phyloP scores from a whole-genome alignment of 1,140 invertebrate species.

The Conus betulinus region DNA sequence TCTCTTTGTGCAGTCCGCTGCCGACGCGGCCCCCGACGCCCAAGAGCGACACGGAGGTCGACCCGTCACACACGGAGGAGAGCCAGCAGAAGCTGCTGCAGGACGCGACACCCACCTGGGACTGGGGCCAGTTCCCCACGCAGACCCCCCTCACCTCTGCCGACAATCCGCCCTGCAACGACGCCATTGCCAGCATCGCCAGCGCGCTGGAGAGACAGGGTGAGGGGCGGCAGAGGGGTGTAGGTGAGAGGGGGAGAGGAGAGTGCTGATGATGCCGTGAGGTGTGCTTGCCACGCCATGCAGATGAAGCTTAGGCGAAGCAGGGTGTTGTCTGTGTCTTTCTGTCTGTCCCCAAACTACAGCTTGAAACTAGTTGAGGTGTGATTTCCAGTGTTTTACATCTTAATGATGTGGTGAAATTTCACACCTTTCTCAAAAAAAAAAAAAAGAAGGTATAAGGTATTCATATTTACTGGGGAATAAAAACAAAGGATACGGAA shows the following conservation, averaged over 20 bases:
- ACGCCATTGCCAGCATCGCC: not conserved
- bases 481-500: too few species aligned
- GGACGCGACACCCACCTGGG: conserved; percentile 84
- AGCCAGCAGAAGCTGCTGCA: conserved; percentile 77
- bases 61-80: conserved; percentile 78
- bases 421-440: too few species aligned
- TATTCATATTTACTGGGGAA: too few species aligned
- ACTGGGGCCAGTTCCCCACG: conserved; percentile 95
- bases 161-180: not conserved
- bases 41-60: conserved; percentile 95
- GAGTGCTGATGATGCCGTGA: not conserved
- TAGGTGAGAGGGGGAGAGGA: not conserved
- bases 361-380: too few species aligned
- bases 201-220: conserved; percentile 22
- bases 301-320: too few species aligned
- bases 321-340: too few species aligned
- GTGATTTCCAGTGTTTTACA: too few species aligned
- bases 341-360: too few species aligned
- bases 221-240: not conserved
- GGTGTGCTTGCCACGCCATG: too few species aligned
- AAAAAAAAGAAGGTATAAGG: too few species aligned
- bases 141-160: conserved; percentile 28
- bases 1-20: conserved; percentile 77
- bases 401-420: too few species aligned
- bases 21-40: conserved; percentile 86